A percentile compares a stretch with the other conserved stretches of the same genome.
Evolutionary conservation across 2,888 invertebrate species (phyloP).

Genomic region (Anthoptus insignis): DNA sequence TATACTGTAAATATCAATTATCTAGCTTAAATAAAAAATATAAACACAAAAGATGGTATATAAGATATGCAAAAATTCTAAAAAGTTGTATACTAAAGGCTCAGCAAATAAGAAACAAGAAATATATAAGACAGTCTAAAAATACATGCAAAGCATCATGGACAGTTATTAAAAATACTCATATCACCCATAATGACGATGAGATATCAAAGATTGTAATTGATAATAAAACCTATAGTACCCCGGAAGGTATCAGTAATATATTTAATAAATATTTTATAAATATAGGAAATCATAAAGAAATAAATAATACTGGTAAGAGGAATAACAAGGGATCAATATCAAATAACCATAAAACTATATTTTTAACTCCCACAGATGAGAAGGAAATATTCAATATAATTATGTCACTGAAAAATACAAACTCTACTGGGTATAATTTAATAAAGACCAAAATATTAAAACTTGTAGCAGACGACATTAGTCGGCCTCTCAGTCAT

Average conservation of each 20-base stretch:
- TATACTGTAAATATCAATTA: not conserved
- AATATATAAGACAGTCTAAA: not conserved
- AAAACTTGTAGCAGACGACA: not conserved
- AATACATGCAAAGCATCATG: not conserved
- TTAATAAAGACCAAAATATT: conserved; percentile 12
- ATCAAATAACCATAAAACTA: not conserved
- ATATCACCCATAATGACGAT: not conserved
- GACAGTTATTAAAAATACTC: not conserved
- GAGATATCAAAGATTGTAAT: not conserved
- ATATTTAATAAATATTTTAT: conserved; percentile 1
- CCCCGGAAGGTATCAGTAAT: not conserved
- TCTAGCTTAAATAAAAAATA: not conserved
- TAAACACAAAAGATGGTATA: not conserved
- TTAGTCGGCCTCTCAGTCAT: conserved; percentile 1
- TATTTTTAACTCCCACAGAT: not conserved
- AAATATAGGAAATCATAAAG: not conserved
- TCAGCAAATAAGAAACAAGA: conserved; percentile 4
- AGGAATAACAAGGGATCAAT: too few species aligned
- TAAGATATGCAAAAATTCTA: not conserved
- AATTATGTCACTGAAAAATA: conserved; percentile 7
- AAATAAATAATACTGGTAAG: not conserved
- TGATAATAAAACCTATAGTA: not conserved
- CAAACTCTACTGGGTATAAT: not conserved
- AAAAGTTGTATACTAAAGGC: not conserved
- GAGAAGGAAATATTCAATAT: not conserved